These are phyloP conservation scores for Gallinago undulata DNA, from an alignment of 2,113 vertebrate species.

Conservation along the genomic window DNA sequence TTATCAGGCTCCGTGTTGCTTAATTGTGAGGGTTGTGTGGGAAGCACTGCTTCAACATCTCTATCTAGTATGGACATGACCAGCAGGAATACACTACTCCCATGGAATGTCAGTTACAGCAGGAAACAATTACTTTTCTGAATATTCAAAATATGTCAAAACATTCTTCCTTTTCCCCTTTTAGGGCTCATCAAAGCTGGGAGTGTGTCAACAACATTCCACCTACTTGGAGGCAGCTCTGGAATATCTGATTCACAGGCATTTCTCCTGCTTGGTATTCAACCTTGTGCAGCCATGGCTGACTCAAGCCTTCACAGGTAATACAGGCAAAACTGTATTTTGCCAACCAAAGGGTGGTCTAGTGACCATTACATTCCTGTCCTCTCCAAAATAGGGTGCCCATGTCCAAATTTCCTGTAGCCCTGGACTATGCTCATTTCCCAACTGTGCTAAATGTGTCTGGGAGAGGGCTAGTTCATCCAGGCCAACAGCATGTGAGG, in stretches of 20 bases:
- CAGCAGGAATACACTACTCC: constrained; percentile 11
- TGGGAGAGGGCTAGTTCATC: neutral
- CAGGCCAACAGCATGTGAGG: neutral
- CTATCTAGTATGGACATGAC: constrained; percentile 55
- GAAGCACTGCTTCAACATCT: constrained; percentile 10
- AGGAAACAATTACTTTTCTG: constrained; percentile 65
- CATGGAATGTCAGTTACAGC: constrained; percentile 60
- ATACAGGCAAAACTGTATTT: neutral
- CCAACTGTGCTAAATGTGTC: neutral
- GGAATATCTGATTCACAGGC: constrained; percentile 41
- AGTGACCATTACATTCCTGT: neutral
- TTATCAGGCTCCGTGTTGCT: constrained; percentile 9
- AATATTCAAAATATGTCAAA: constrained; percentile 64
- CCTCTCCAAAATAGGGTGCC: neutral
- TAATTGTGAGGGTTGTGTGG: constrained; percentile 31
- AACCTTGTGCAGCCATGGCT: neutral
- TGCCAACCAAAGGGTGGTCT: neutral
- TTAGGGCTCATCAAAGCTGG: constrained; percentile 29
- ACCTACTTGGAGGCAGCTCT: neutral
- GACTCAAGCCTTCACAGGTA: neutral
- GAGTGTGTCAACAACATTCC: constrained; percentile 42
- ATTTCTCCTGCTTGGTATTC: neutral
- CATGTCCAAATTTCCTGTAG: neutral
- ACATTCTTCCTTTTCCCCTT: constrained; percentile 49
- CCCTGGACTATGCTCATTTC: neutral